These are phyloP conservation scores for Rhinogobio ventralis DNA, from an alignment of 2,797 vertebrate genomes.

Conservation along the genomic window DNA sequence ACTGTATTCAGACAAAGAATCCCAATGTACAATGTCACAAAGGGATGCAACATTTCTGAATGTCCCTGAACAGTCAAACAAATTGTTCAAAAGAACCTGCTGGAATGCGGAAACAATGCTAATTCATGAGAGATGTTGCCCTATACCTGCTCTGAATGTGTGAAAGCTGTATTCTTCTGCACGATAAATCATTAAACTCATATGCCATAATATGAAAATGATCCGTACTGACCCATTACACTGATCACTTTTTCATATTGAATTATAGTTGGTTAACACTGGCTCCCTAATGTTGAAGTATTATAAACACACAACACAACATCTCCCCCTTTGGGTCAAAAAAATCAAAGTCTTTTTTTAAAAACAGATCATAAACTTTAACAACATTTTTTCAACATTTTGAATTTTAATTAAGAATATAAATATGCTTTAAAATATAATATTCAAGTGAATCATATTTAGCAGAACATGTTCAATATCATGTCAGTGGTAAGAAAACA, in stretches of 20 bases:
- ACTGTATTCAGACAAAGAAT: constrained; percentile 66
- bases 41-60: constrained; percentile 64
- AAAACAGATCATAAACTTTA: background rate
- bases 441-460: too few species aligned
- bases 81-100: constrained; percentile 60
- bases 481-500: background rate
- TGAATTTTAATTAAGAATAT: background rate
- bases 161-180: constrained; percentile 1
- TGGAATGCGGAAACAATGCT: constrained; percentile 54
- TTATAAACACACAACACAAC: background rate
- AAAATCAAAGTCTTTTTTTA: background rate
- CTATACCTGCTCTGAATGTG: constrained; percentile 6
- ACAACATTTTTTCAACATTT: too few species aligned
- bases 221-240: background rate
- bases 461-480: background rate
- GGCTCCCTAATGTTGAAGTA: background rate
- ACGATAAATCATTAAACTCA: background rate
- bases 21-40: constrained; percentile 68
- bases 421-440: background rate
- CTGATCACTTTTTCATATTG: background rate
- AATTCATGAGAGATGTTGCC: constrained; percentile 28
- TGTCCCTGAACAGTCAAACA: constrained; percentile 65
- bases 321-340: background rate
- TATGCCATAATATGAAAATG: background rate
- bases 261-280: background rate